phyloP scores from a whole-genome alignment of 2,888 invertebrate genomes.

The Drosophila mimetica region DNA sequence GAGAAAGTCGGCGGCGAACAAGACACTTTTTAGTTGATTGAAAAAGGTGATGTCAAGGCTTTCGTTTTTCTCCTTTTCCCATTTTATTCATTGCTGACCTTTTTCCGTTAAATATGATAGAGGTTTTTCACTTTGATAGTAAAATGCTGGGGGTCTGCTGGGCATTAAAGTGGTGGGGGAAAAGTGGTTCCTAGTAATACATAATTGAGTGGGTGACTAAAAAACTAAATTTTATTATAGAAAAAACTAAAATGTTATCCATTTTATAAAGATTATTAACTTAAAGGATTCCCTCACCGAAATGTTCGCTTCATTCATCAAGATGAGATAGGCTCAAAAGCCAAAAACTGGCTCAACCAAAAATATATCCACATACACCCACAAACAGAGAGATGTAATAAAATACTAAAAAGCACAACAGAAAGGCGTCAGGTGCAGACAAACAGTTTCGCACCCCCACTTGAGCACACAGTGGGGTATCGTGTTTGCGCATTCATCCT shows the following conservation, averaged over 20 bases:
- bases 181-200: constrained; percentile 24
- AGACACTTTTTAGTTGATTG: constrained; percentile 69
- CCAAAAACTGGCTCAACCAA: constrained; percentile 4
- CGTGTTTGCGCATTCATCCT: constrained; percentile 51
- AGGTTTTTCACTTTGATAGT: constrained; percentile 39
- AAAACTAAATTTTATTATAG: background rate
- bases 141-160: constrained; percentile 27
- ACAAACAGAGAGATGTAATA: constrained; percentile 24
- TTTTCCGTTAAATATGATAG: constrained; percentile 38
- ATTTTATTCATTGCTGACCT: constrained; percentile 29
- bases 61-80: constrained; percentile 8
- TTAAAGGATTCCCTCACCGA: background rate
- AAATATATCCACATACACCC: constrained; percentile 4
- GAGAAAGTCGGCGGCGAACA: constrained; percentile 7
- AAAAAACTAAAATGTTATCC: background rate
- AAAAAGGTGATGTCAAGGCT: constrained; percentile 69
- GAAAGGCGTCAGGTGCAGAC: constrained; percentile 44
- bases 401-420: constrained; percentile 22
- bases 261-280: too few species aligned
- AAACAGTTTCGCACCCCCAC: constrained; percentile 14
- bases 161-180: constrained; percentile 9
- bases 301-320: constrained; percentile 25
- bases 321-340: constrained; percentile 23
- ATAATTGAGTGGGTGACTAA: constrained; percentile 9
- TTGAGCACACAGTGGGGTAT: constrained; percentile 33